phyloP scores from a whole-genome alignment of 2,113 vertebrate genomes.

The Etia nguti region DNA sequence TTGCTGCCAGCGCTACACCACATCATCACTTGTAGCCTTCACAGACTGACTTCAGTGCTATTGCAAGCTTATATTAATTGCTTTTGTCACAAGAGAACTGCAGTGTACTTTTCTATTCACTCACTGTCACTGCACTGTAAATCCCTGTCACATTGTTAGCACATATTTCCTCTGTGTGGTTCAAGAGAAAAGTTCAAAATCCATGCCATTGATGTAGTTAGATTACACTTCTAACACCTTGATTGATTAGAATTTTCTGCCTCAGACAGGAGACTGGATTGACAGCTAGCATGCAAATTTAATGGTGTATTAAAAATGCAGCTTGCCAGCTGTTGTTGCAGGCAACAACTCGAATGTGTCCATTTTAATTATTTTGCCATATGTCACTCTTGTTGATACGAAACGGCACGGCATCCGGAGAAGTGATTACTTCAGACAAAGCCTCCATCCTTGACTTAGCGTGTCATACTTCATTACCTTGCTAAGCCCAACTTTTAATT shows the following conservation, averaged over 20 bases:
- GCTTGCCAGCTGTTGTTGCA: conserved; percentile 34
- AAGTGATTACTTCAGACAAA: conserved; percentile 66
- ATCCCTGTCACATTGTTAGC: conserved; percentile 49
- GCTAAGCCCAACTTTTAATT: conserved; percentile 58
- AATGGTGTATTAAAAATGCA: conserved; percentile 40
- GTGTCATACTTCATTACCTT: conserved; percentile 55
- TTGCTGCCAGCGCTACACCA: conserved; percentile 2
- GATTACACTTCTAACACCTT: conserved; percentile 27
- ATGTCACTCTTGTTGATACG: conserved; percentile 56
- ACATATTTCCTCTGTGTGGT: conserved; percentile 2
- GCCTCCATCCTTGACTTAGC: conserved; percentile 49
- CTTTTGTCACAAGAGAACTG: conserved; percentile 45
- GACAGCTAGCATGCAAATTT: conserved; percentile 55
- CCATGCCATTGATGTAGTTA: neutral
- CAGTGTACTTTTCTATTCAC: conserved; percentile 28
- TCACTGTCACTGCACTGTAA: conserved; percentile 41
- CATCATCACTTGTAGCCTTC: neutral
- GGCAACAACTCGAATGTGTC: conserved; percentile 24
- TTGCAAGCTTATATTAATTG: conserved; percentile 38
- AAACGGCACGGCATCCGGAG: conserved; percentile 32
- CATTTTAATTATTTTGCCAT: conserved; percentile 62
- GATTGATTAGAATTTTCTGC: conserved; percentile 37
- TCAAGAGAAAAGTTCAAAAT: neutral
- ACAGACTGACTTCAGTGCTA: conserved; percentile 1
- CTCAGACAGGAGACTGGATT: conserved; percentile 14